These are phyloP conservation scores for Odocoileus hemionus DNA, from an alignment of 2,113 vertebrate species.

Conservation along the genomic window DNA sequence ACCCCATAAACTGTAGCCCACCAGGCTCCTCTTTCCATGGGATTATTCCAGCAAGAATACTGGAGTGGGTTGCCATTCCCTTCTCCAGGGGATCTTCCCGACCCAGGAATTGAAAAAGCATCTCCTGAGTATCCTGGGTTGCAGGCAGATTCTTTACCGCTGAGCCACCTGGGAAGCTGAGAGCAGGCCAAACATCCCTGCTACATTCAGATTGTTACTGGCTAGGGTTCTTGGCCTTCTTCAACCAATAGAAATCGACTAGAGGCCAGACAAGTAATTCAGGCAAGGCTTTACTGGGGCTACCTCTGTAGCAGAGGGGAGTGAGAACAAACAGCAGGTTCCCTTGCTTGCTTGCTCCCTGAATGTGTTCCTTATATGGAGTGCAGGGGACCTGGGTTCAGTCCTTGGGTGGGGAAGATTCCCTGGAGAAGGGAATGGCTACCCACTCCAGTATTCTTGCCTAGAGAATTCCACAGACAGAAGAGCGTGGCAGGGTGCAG, in stretches of 20 bases:
- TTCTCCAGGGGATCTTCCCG: neutral
- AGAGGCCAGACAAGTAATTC: neutral
- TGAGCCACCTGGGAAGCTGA: neutral
- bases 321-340: neutral
- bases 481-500: neutral
- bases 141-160: neutral
- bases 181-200: neutral
- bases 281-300: neutral
- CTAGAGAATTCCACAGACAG: neutral
- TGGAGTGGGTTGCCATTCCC: neutral
- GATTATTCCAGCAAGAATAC: neutral
- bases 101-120: neutral
- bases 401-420: neutral
- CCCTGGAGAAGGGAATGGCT: neutral
- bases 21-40: neutral
- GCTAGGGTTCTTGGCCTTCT: neutral
- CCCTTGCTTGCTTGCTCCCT: neutral
- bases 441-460: neutral
- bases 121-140: neutral
- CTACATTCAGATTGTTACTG: neutral
- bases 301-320: neutral
- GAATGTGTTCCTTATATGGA: neutral
- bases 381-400: neutral
- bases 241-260: neutral
- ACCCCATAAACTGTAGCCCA: neutral